These are phyloP conservation scores for Tribolium freemani DNA, from an alignment of 2,888 invertebrate genomes.

Conservation along the genomic window DNA sequence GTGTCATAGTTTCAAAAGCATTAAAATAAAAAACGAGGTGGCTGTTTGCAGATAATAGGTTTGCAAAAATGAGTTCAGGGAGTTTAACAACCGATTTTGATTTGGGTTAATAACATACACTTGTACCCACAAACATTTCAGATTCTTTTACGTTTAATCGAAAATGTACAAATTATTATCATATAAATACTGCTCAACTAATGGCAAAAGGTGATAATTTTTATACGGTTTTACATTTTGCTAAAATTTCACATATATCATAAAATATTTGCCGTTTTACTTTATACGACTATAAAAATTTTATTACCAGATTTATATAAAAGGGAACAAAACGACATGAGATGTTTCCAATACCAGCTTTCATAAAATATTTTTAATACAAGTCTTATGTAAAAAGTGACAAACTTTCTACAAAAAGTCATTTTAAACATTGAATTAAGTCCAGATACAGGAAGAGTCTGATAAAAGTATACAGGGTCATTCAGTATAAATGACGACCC, in stretches of 20 bases:
- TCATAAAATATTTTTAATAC: too few relatives aligned
- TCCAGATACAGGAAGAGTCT: too few relatives aligned
- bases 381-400: too few relatives aligned
- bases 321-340: not conserved
- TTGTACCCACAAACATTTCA: too few relatives aligned
- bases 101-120: not conserved
- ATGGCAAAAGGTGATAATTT: not conserved
- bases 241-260: not conserved
- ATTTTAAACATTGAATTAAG: too few relatives aligned
- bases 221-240: not conserved
- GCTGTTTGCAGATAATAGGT: not conserved
- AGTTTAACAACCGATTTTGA: not conserved
- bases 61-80: not conserved
- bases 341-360: not conserved
- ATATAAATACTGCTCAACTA: too few relatives aligned
- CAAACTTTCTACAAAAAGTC: too few relatives aligned
- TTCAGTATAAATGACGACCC: too few relatives aligned
- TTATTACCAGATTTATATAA: not conserved
- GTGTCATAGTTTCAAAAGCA: constrained; percentile 14
- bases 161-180: too few relatives aligned
- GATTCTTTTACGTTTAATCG: too few relatives aligned
- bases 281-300: not conserved
- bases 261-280: not conserved
- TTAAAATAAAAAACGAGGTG: not conserved
- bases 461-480: too few relatives aligned